Base-by-base conservation (phyloP, 1,140 invertebrate genomes). In the Bathynomus jamesi region DNA sequence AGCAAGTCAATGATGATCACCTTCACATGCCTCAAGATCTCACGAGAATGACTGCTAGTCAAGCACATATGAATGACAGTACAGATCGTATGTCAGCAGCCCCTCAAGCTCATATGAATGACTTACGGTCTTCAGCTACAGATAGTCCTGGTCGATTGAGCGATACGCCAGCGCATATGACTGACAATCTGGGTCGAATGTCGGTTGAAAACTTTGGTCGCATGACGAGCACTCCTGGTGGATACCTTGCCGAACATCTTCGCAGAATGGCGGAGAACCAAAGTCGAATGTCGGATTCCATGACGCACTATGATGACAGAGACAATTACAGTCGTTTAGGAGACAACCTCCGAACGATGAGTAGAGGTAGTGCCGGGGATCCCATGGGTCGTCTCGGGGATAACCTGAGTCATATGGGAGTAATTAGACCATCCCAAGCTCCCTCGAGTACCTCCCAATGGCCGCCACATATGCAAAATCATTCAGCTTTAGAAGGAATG, bases 391-490 rank as follows among this genome's bases (percentile, higher is more conserved):
- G 75, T 3, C 72, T 76, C 8, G 75, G 75, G 46, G 75, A 76
- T 65, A 76, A 76, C 66, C 40, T 76, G 17, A 70, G 71, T 65
- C 75, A 76, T 65, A 76, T 76, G 75, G 75, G 75, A 28, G 75
- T 76, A 1, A 76, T 76, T n/a, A 69, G 75, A 17, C 75, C 75
- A 62, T 69, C 75, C 1, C 75, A 76, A 62, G 70, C 75, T 61
- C 74, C 74, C 63, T 76, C 75, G 69, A 76, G 75, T 24, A 76
- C 75, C 46, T 71, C 75, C 27, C 75, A 76, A 63, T 76, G 75
- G 75, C 75, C 75, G 10, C 75, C 75, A 53, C 75, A 76, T 53
- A 76, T 76, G 75, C 75, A 76, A 69, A 76, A 76, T 63, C 75
- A 76, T 40, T 69, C 75, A 4, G 68, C 75, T 24, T 62, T 76